These are phyloP conservation scores for Podarcis cretensis DNA, from an alignment of 2,113 vertebrate genomes.

Conservation along the genomic window DNA sequence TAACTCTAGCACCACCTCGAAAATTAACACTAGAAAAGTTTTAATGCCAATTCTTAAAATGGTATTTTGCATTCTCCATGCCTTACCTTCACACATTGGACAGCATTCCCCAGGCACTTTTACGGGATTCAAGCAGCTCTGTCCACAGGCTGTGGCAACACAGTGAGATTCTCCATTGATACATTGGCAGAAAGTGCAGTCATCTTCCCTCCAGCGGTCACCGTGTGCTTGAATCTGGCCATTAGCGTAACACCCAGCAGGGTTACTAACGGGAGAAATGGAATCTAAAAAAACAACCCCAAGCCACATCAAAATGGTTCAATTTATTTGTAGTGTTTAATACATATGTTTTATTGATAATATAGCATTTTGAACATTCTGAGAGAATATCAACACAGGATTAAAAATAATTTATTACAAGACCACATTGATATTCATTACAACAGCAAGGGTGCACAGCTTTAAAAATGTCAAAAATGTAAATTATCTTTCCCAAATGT, in stretches of 20 bases:
- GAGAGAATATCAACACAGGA: not conserved
- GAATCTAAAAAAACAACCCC: conserved; percentile 76
- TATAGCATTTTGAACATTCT: not conserved
- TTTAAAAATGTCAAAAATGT: not conserved
- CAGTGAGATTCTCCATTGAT: conserved; percentile 86
- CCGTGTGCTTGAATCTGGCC: conserved; percentile 89
- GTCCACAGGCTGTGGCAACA: conserved; percentile 86
- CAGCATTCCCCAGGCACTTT: conserved; percentile 91
- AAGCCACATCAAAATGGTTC: not conserved
- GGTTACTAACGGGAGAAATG: conserved; percentile 83
- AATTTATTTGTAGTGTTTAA: not conserved
- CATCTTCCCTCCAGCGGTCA: conserved; percentile 91
- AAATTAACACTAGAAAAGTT: not conserved
- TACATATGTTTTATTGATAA: not conserved
- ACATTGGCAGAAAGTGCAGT: conserved; percentile 92
- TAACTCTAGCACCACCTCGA: not conserved
- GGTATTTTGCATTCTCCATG: fast-evolving
- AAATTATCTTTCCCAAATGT: not conserved
- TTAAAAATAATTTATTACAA: not conserved
- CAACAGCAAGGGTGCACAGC: too few relatives aligned
- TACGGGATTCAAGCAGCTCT: conserved; percentile 89
- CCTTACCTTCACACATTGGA: conserved; percentile 87
- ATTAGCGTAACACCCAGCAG: conserved; percentile 88
- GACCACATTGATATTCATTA: not conserved
- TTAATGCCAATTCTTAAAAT: not conserved